Evolutionary conservation across 2,797 vertebrate genomes (phyloP).

Genomic region (Oreonectes daqikongensis): DNA sequence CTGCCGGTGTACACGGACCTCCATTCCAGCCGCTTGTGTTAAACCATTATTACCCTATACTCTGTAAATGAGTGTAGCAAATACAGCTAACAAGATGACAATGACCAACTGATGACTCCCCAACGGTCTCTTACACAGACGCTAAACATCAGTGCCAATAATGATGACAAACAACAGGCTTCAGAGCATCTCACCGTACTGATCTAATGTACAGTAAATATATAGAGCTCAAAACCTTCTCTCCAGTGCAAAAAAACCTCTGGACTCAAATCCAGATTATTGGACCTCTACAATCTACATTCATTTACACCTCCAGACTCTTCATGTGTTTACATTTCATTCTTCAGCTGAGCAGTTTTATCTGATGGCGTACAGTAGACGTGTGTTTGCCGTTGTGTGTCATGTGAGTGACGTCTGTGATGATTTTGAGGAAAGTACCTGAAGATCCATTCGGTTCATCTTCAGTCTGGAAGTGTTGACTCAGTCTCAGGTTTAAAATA

Average conservation of each 20-base stretch:
- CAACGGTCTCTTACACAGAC: conserved; percentile 31
- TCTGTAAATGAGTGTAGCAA: conserved; percentile 45
- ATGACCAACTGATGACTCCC: conserved; percentile 45
- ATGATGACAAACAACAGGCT: conserved; percentile 5
- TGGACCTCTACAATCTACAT: too few relatives aligned
- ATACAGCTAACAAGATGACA: conserved; percentile 44
- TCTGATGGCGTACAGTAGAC: too few relatives aligned
- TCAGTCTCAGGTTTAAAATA: conserved; percentile 1
- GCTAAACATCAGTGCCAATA: conserved; percentile 28
- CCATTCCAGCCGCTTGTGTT: conserved; percentile 65
- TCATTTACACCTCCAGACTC: too few relatives aligned
- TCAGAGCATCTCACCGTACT: not conserved
- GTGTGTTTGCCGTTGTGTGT: not conserved
- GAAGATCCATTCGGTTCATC: not conserved
- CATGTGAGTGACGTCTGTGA: not conserved
- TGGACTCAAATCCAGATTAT: too few relatives aligned
- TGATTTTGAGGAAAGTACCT: conserved; percentile 60
- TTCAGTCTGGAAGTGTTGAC: conserved; percentile 64
- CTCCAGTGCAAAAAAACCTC: too few relatives aligned
- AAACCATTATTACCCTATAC: conserved; percentile 41
- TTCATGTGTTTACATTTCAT: too few relatives aligned
- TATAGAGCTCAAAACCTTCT: too few relatives aligned
- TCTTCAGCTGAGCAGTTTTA: too few relatives aligned
- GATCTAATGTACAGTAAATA: too few relatives aligned
- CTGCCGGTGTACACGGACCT: conserved; percentile 73